Evolutionary conservation across 2,113 vertebrate genomes (phyloP).

Genomic region (Laticauda laticaudata): DNA sequence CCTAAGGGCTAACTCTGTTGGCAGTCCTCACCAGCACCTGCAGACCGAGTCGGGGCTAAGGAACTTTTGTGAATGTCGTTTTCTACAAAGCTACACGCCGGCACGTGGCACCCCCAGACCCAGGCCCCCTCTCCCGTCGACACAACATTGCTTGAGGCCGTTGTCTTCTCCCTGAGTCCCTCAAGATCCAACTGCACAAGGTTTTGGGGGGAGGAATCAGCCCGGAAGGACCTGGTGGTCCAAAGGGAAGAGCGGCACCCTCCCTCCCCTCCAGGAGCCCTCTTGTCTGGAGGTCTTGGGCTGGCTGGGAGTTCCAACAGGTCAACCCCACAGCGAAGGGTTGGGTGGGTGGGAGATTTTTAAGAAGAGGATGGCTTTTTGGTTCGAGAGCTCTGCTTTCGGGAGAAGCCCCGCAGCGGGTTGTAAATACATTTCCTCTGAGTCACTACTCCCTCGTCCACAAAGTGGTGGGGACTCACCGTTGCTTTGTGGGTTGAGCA

Average conservation of each 20-base stretch:
- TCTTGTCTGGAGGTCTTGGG: not conserved
- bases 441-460: not conserved
- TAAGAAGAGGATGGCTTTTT: not conserved
- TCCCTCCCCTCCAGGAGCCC: not conserved
- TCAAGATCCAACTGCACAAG: not conserved
- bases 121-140: not conserved
- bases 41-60: not conserved
- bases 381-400: not conserved
- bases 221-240: not conserved
- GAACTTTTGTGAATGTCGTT: not conserved
- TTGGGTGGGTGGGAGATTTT: not conserved
- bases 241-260: not conserved
- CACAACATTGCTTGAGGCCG: rapidly evolving
- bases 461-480: not conserved
- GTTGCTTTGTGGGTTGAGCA: not conserved
- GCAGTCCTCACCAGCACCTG: slow-evolving; percentile 48
- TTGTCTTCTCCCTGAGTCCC: not conserved
- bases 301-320: not conserved
- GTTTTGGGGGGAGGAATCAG: rapidly evolving
- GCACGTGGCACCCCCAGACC: too few species aligned
- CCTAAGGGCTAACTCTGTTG: slow-evolving; percentile 55
- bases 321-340: not conserved
- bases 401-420: too few species aligned
- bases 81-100: not conserved
- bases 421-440: not conserved